Evolutionary conservation across 2,797 vertebrate species (phyloP), one percentile per base, ranked within the genome.

Genomic region (Botia kubotai): DNA sequence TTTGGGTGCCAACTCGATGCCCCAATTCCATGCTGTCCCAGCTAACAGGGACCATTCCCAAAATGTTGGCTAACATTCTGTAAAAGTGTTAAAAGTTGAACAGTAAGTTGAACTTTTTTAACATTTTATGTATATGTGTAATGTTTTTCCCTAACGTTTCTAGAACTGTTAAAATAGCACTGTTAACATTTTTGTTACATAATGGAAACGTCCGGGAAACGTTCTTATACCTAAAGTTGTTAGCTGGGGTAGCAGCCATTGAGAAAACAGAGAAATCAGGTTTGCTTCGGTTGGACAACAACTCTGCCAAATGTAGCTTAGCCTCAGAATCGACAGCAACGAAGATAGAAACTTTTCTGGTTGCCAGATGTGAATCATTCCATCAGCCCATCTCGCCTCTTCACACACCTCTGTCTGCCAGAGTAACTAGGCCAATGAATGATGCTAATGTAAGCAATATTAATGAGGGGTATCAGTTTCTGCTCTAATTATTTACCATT

Each of bases 401-500:
- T 72, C 13, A 52, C 65, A 67, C 79, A 85, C 81, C 86, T 85
- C 57, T 50, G 83, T 72, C 62, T 75, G 72, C 66, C 33, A 46
- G 73, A 86, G 80, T 87, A 90, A 90, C 84, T 89, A 88, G 89
- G 89, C 80, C 86, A 88, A 82, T 91, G 88, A 90, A 75, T 87
- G 84, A 90, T 92, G 87, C 83, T 87, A 88, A 87, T 87, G 85
- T 79, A 81, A 80, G 75, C 74, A 80, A 86, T 91, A 92, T 92
- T 92, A 90, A 91, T 89, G 88, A 90, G 82, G 62, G 63, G 81
- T 60, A 89, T 91, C 79, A 83, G 83, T 90, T 93, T 92, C 87
- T 90, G 89, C 92, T 92, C 90, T 89, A 90, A 90, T 93, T 92
- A 92, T 91, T 91, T 89, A 90, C 84, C 48, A 85, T 89, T 17